phyloP scores from a whole-genome alignment of 2,113 vertebrate genomes.

The Corapipo altera region DNA sequence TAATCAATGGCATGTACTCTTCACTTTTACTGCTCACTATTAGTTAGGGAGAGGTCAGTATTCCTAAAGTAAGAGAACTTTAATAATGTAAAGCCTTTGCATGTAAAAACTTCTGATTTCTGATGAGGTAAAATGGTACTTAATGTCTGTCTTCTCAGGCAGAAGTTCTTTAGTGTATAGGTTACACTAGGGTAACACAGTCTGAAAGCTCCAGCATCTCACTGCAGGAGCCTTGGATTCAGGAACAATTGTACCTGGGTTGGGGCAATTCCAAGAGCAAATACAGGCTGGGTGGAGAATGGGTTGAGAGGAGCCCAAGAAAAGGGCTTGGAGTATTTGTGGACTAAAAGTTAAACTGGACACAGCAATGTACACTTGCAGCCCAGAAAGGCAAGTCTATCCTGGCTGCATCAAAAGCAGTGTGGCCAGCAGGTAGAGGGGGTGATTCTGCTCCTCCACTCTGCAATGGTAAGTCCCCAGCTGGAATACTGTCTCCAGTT shows the following conservation, averaged over 20 bases:
- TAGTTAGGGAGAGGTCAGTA: neutral
- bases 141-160: neutral
- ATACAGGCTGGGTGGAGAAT: accelerated
- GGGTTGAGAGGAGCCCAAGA: neutral
- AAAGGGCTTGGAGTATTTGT: neutral
- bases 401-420: neutral
- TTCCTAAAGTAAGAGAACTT: neutral
- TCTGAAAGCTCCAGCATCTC: neutral
- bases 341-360: neutral
- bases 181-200: neutral
- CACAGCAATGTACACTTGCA: neutral
- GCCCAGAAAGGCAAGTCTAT: neutral
- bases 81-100: neutral
- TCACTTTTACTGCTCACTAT: neutral
- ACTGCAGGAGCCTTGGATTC: neutral
- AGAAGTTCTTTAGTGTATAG: neutral
- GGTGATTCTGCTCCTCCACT: neutral
- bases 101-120: neutral
- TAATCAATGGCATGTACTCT: neutral
- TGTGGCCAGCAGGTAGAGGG: too few species aligned
- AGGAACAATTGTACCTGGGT: accelerated
- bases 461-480: neutral
- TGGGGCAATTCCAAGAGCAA: neutral
- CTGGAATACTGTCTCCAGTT: neutral
- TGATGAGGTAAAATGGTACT: neutral